Evolutionary conservation across 30 jellyfish, hydroid and myxozoan species (phyloP).

Genomic region (Aurelia coerulea): DNA sequence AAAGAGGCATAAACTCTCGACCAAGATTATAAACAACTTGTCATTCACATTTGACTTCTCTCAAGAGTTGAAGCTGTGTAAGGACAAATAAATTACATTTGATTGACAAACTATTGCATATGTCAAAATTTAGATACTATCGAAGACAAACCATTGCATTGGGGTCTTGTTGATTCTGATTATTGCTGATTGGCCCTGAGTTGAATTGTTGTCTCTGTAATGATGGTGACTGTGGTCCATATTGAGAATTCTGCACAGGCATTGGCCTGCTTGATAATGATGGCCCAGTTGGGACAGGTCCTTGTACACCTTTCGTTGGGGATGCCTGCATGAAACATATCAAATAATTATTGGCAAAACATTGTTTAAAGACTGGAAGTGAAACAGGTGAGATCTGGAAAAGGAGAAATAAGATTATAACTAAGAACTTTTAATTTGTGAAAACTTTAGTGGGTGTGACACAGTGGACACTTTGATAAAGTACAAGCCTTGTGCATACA

Average conservation of each 20-base stretch:
- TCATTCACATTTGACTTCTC: too few relatives aligned
- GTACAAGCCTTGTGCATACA: too few relatives aligned
- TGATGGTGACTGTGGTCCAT: constrained; percentile 64
- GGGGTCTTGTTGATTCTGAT: constrained; percentile 14
- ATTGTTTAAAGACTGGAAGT: background rate
- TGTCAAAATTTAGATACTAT: background rate
- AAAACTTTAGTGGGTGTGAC: too few relatives aligned
- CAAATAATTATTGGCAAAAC: background rate
- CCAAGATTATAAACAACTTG: too few relatives aligned
- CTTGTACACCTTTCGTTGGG: constrained; percentile 25
- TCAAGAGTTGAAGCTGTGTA: too few relatives aligned
- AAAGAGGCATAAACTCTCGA: too few relatives aligned
- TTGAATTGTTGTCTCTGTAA: constrained; percentile 46
- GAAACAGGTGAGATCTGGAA: too few relatives aligned
- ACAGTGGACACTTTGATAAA: too few relatives aligned
- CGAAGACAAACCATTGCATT: background rate
- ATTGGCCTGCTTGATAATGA: constrained; percentile 43
- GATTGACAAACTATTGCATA: too few relatives aligned
- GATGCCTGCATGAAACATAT: constrained; percentile 19
- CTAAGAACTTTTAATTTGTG: too few relatives aligned
- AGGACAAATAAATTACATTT: too few relatives aligned
- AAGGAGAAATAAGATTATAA: too few relatives aligned
- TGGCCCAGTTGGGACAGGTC: constrained; percentile 48
- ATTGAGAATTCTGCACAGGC: constrained; percentile 45
- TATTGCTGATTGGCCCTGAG: constrained; percentile 12